Base-by-base conservation (phyloP, 1,140 invertebrate genomes). In the Drosophila erecta region DNA sequence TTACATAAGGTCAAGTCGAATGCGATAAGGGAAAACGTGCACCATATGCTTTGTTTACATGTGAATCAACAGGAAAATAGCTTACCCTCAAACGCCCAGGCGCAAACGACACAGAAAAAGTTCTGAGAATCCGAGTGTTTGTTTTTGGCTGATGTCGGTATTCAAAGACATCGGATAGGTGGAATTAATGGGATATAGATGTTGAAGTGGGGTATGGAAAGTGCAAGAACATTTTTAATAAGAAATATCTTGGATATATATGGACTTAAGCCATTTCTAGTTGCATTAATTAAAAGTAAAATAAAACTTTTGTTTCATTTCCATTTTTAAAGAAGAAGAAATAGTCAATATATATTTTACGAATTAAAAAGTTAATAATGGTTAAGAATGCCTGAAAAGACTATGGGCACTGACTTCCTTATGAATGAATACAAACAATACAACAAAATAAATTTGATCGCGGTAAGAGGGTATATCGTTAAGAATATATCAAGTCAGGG, bases 121-220 rank as follows among this genome's bases (percentile, higher is more conserved):
- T 70, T 70, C 67, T 57, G 37, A 35, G 67, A 71, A 71, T 22
- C 57, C 27, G 1, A 37, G 6, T 70, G 64, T 70, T 70, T 71
- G 64, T 57, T 71, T 71, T 71, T 71, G 35, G 65, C 35, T 57
- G 30, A 56, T 67, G 46, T 66, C 43, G 56, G 46, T 37, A 51
- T 37, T 67, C 60, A 53, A 37, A 65, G 60, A 65, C 44, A 67
- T 66, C 17, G 6, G 20, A 59, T 67, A 30, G 46, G 14, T n/a
- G 27, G 15, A 41, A 22, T 50, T 11, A 61, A 40, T 15, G 53
- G 35, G 27, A 30, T 30, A 10, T 30, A 7, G 7, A 30, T 38
- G 4, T 38, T 38, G 3, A 1, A 38, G 14, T 38, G 37, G 58
- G 58, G 22, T 61, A 27, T 61, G 14, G 35, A 14, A 33, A 49